These are phyloP conservation scores for Sandelia bainsii DNA, from an alignment of 2,797 vertebrate genomes.

Conservation along the genomic window DNA sequence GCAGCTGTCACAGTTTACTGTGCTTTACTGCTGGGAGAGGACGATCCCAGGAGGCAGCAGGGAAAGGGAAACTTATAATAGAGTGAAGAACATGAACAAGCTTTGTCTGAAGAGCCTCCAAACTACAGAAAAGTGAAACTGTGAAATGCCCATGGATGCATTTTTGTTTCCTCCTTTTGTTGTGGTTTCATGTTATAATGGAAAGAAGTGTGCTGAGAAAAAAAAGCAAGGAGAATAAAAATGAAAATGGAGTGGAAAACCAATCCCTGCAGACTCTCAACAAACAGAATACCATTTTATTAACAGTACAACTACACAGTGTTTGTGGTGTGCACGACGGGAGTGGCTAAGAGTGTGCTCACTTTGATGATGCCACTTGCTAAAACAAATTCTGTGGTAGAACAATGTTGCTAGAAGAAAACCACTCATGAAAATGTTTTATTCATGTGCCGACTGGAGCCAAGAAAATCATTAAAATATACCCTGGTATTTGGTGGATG, in stretches of 20 bases:
- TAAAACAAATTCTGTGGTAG: not conserved
- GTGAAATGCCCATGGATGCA: conserved; percentile 3
- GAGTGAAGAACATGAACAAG: conserved; percentile 26
- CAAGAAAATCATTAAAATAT: conserved; percentile 25
- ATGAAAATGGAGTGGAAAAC: conserved; percentile 8
- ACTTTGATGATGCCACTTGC: conserved; percentile 42
- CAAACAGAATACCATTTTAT: conserved; percentile 10
- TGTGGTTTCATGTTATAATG: not conserved
- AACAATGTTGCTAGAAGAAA: conserved; percentile 13
- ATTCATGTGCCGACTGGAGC: conserved; percentile 18
- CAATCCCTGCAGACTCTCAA: not conserved
- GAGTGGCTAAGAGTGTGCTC: conserved; percentile 1
- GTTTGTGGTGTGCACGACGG: not conserved
- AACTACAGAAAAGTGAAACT: not conserved
- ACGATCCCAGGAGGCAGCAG: conserved; percentile 40
- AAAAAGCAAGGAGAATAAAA: not conserved
- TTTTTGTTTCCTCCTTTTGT: not conserved
- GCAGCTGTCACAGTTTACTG: conserved; percentile 40
- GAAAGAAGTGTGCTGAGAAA: not conserved
- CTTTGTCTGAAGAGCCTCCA: not conserved
- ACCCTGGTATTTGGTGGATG: conserved; percentile 14
- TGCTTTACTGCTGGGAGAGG: conserved; percentile 33
- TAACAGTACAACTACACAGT: conserved; percentile 15
- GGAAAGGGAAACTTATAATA: conserved; percentile 26
- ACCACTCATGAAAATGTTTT: conserved; percentile 7